Percentiles rank a stretch among this genome's conserved stretches.
phyloP scores from a whole-genome alignment of 1,140 invertebrate genomes.

The Chlorops oryzae region DNA sequence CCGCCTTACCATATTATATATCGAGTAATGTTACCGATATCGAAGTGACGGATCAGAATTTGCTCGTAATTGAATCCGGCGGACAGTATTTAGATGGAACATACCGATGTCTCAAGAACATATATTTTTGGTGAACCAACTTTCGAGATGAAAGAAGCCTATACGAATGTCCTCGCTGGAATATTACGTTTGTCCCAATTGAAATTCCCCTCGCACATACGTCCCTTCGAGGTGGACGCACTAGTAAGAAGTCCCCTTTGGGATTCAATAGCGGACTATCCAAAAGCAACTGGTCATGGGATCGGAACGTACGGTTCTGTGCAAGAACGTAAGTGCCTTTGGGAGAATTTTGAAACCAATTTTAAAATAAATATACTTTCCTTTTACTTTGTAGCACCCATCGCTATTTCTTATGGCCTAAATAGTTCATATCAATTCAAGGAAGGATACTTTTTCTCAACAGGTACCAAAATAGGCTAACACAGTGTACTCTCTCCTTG shows the following conservation, averaged over 20 bases:
- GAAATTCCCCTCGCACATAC: conserved; percentile 61
- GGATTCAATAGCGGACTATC: conserved; percentile 73
- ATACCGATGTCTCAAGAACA: conserved; percentile 88
- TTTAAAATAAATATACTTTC: too few species aligned
- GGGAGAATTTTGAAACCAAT: not conserved
- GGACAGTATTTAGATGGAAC: conserved; percentile 82
- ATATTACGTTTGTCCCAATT: conserved; percentile 67
- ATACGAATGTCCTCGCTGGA: conserved; percentile 85
- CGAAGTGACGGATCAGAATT: conserved; percentile 62
- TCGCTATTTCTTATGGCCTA: conserved; percentile 56
- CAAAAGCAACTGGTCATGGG: conserved; percentile 84
- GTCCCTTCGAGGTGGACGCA: conserved; percentile 64
- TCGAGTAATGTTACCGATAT: conserved; percentile 67
- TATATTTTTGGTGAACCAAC: conserved; percentile 80
- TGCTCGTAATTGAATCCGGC: conserved; percentile 65
- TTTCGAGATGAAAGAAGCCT: conserved; percentile 68
- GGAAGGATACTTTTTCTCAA: conserved; percentile 80
- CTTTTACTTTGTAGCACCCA: conserved; percentile 62
- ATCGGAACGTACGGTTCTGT: conserved; percentile 74
- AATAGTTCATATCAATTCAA: conserved; percentile 57
- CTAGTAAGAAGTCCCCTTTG: conserved; percentile 74
- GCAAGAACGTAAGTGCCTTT: conserved; percentile 37
- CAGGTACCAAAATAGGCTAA: conserved; percentile 56
- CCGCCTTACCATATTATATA: conserved; percentile 86
- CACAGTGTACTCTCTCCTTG: too few species aligned